Evolutionary conservation across 2,113 vertebrate species (phyloP).

Genomic region (Myotis yumanensis): DNA sequence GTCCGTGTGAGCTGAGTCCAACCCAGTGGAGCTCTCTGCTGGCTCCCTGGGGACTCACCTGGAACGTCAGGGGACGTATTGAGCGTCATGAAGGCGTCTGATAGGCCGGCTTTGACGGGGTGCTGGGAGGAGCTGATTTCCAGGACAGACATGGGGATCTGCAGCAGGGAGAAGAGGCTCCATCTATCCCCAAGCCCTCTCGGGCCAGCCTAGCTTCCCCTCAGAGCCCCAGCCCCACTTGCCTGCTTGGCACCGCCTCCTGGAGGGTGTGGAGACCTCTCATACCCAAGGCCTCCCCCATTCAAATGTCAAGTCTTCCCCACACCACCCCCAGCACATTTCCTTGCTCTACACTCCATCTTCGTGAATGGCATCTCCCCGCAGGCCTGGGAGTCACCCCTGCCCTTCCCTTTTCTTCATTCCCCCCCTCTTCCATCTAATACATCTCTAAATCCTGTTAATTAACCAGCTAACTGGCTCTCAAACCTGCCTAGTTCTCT

Average conservation of each 20-base stretch:
- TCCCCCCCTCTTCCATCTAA: background rate
- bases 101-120: conserved; percentile 95
- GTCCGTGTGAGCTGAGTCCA: background rate
- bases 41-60: conserved; percentile 82
- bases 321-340: background rate
- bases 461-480: background rate
- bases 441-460: background rate
- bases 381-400: no score
- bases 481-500: background rate
- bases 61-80: conserved; percentile 82
- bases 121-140: conserved; percentile 93
- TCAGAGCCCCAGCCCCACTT: background rate
- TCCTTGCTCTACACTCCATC: background rate
- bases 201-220: background rate
- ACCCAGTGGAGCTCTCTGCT: background rate
- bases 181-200: background rate
- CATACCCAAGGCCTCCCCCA: no score
- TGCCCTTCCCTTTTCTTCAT: background rate
- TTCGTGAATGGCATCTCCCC: background rate
- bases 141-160: conserved; percentile 91
- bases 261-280: background rate
- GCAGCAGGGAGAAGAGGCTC: conserved; percentile 7
- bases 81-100: conserved; percentile 94
- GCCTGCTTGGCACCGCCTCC: background rate
- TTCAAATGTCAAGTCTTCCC: background rate